These are phyloP conservation scores for Chouioia cunea DNA, from an alignment of 2,888 invertebrate species.

Conservation along the genomic window DNA sequence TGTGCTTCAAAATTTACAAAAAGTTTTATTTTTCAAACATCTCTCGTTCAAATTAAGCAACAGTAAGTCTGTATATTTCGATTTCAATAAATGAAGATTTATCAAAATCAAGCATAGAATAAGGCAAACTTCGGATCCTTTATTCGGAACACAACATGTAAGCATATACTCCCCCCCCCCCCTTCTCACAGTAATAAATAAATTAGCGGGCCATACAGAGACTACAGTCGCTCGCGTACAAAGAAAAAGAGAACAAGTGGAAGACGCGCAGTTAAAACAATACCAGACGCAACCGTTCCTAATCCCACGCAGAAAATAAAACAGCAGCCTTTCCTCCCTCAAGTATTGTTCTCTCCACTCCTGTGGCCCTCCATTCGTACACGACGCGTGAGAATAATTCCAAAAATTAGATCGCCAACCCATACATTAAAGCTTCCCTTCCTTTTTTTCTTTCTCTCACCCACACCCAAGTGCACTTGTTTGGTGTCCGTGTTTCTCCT, in stretches of 20 bases:
- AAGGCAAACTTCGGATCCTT: slow-evolving; percentile 17
- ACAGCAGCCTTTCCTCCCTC: slow-evolving; percentile 22
- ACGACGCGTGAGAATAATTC: slow-evolving; percentile 47
- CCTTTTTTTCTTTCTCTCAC: not conserved
- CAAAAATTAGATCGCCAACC: slow-evolving; percentile 47
- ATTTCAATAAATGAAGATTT: slow-evolving; percentile 1
- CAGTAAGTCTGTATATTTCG: slow-evolving; percentile 23
- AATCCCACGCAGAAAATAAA: slow-evolving; percentile 49
- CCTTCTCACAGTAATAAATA: not conserved
- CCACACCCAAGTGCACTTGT: not conserved
- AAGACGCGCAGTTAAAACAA: slow-evolving; percentile 46
- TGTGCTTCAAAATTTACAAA: no score
- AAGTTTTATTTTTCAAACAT: no score
- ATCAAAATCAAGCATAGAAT: slow-evolving; percentile 18
- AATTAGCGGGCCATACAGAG: no score
- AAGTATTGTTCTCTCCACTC: slow-evolving; percentile 41
- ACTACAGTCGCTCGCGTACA: slow-evolving; percentile 1
- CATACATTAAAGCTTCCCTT: slow-evolving; percentile 34
- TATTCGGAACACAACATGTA: no score
- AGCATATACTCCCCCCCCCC: no score
- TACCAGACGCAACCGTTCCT: slow-evolving; percentile 45
- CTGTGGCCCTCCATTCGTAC: not conserved
- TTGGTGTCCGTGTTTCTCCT: no score
- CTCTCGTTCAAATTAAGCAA: no score
- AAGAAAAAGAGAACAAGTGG: slow-evolving; percentile 45